Evolutionary conservation across 2,888 invertebrate species (phyloP).

Genomic region (Bibio marci): DNA sequence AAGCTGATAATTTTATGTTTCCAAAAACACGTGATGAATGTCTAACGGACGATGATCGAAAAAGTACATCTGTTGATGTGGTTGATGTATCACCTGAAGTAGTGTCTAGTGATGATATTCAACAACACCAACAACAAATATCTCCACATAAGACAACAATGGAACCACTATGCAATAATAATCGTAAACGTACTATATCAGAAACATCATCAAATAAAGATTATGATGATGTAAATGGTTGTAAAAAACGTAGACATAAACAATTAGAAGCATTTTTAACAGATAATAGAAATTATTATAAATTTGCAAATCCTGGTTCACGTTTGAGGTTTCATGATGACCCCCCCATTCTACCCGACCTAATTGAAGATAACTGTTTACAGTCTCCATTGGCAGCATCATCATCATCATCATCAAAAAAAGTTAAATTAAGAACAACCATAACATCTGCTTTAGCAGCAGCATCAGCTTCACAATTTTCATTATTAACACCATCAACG

Average conservation of each 20-base stretch:
- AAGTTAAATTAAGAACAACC: not conserved
- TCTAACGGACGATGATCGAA: conserved; percentile 33
- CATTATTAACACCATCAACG: not conserved
- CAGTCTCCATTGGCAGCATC: conserved; percentile 16
- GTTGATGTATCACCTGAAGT: conserved; percentile 24
- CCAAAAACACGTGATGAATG: conserved; percentile 43
- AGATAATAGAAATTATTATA: conserved; percentile 42
- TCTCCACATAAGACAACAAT: not conserved
- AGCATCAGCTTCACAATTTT: too few relatives aligned
- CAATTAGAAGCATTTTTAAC: conserved; percentile 38
- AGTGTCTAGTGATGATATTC: conserved; percentile 7
- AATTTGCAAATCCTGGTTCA: conserved; percentile 30
- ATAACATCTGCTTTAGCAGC: too few relatives aligned
- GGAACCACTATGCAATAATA: not conserved
- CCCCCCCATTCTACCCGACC: too few relatives aligned
- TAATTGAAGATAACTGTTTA: too few relatives aligned
- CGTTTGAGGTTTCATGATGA: conserved; percentile 27
- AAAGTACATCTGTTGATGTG: conserved; percentile 28
- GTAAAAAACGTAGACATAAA: conserved; percentile 29
- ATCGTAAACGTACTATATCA: too few relatives aligned
- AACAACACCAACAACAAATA: conserved; percentile 5
- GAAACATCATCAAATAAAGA: not conserved
- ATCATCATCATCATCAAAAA: not conserved
- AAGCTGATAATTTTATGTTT: conserved; percentile 78
- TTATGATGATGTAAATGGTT: not conserved